These are phyloP conservation scores for Halictus ligatus DNA, from an alignment of 2,888 invertebrate species.

Conservation along the genomic window DNA sequence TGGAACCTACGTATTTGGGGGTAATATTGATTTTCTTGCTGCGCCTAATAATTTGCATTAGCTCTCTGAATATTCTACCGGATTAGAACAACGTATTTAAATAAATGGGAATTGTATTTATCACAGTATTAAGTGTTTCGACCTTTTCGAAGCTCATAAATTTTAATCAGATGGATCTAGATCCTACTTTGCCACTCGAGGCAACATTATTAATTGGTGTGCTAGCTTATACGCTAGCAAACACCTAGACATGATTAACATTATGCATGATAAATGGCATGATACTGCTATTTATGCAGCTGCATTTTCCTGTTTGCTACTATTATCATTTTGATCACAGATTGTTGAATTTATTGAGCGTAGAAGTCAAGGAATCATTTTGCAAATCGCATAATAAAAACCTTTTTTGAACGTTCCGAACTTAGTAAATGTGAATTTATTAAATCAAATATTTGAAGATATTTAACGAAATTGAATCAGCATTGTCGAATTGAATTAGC, in stretches of 20 bases:
- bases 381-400: no score
- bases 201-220: not conserved
- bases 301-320: not conserved
- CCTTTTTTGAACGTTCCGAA: no score
- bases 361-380: not conserved
- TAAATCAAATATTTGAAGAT: no score
- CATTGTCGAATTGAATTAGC: no score
- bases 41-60: no score
- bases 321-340: not conserved
- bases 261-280: not conserved
- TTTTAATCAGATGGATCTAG: not conserved
- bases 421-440: no score
- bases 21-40: no score
- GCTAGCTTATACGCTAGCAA: not conserved
- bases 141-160: not conserved
- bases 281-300: not conserved
- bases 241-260: not conserved
- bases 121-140: not conserved
- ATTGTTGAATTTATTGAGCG: not conserved
- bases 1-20: no score
- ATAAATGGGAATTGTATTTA: not conserved
- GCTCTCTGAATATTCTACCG: no score
- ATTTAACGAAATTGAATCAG: no score
- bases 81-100: not conserved
- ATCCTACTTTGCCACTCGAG: not conserved